Evolutionary conservation across 2,797 vertebrate species (phyloP).

Genomic region (Coilia nasus): DNA sequence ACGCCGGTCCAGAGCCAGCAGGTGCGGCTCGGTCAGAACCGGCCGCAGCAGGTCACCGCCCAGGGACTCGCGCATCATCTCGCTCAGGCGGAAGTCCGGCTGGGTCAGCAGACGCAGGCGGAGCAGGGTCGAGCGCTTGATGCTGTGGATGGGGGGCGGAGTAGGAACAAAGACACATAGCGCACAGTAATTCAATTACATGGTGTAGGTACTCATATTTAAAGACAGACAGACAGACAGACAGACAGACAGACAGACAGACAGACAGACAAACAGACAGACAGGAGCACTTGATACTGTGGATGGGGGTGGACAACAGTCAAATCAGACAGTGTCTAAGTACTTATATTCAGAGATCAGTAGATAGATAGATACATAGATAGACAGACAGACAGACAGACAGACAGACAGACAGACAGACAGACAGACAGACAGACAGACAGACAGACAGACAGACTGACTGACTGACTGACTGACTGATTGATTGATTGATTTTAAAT

Average conservation of each 20-base stretch:
- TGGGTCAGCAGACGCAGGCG: conserved; percentile 82
- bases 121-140: conserved; percentile 85
- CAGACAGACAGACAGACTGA: no score
- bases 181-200: no score
- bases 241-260: no score
- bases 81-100: conserved; percentile 82
- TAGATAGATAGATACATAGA: neutral
- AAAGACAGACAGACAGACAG: no score
- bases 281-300: conserved; percentile 75
- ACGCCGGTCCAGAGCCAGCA: conserved; percentile 89
- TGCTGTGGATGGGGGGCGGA: conserved; percentile 66
- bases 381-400: no score
- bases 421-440: no score
- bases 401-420: no score
- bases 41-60: conserved; percentile 78
- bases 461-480: no score
- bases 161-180: no score
- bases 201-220: no score
- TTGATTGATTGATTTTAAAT: no score
- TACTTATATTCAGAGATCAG: neutral
- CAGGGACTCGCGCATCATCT: conserved; percentile 92
- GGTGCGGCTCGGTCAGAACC: conserved; percentile 86
- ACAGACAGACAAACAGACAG: no score
- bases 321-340: neutral
- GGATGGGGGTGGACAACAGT: neutral